These are phyloP conservation scores for Plecturocebus donacophilus DNA, from an alignment of 2,113 vertebrate genomes.

Conservation along the genomic window DNA sequence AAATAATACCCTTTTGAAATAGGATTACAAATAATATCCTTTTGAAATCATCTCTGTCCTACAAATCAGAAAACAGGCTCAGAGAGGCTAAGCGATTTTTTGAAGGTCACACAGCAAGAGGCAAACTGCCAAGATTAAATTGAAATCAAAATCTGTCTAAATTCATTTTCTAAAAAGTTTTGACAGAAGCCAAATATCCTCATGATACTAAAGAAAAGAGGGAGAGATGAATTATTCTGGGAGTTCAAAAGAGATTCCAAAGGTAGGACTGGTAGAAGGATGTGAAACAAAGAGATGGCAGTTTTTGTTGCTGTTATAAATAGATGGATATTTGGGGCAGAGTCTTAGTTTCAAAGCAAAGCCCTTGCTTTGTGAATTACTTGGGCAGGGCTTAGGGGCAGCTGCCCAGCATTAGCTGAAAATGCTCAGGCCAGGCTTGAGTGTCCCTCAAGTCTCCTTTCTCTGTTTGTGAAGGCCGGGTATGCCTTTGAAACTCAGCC, in stretches of 20 bases:
- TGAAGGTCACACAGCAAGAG: not conserved
- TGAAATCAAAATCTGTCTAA: not conserved
- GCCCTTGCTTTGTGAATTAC: constrained; percentile 28
- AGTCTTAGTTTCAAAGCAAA: constrained; percentile 72
- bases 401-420: constrained; percentile 68
- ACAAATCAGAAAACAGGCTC: not conserved
- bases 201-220: not conserved
- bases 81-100: not conserved
- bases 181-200: not conserved
- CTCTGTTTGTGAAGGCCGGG: not conserved
- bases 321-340: constrained; percentile 44
- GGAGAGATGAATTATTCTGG: not conserved
- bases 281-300: not conserved
- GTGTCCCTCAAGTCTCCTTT: not conserved
- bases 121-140: not conserved
- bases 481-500: constrained; percentile 56
- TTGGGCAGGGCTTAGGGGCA: constrained; percentile 61
- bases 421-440: constrained; percentile 37
- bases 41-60: not conserved
- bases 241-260: not conserved
- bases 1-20: not conserved
- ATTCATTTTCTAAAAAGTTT: constrained; percentile 17
- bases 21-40: not conserved
- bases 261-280: not conserved
- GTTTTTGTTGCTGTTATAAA: constrained; percentile 61